Base-by-base conservation (phyloP, 2,888 invertebrate species). In the Dicyrtomina minuta region DNA sequence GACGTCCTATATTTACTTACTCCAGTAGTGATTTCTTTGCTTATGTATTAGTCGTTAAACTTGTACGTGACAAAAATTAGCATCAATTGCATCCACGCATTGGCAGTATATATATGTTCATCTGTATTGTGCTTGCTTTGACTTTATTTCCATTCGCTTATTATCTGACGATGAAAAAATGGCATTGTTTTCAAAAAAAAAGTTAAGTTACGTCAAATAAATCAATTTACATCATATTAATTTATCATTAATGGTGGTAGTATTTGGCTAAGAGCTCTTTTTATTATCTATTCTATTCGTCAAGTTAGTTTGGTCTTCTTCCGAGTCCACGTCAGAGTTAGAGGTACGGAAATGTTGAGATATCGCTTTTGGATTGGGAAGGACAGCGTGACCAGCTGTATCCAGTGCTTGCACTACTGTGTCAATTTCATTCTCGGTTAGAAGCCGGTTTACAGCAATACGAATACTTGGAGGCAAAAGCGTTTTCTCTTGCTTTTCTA, bases 381-480 rank as follows among this genome's bases (percentile, higher is more conserved):
- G 51, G 12, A 68, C 53, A 27, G 20, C 24, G 17, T 39, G 17
- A 1, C 27, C 59, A n/a, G 72, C 75, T 22, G 72, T 46, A 22
- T 70, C 66, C 26, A 76, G 66, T 17, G 73, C 74, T 39, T 49
- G 15, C 1, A 56, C 66, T 12, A 73, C 70, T 3, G 13, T 2
- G 3, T 74, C 68, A 22, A 93, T 87, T 74, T 89, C 89, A 0
- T 84, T 83, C 66, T 87, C 83, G 0, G 85, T 86, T 15, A 92
- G 81, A 64, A 86, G 84, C 44, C 86, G 85, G 79, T 88, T 91
- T 0, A 89, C 85, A 0, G 89, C 86, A 49, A 93, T 80, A 56
- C 92, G 85, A 56, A 94, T 87, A 71, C 90, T 90, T 0, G 91
- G 89, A 73, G 87, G 86, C 0, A 88, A 88, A 39, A 87, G 84